Conservation (phyloP, 2,888 invertebrate genomes). For the Orthosia gothica region DNA sequence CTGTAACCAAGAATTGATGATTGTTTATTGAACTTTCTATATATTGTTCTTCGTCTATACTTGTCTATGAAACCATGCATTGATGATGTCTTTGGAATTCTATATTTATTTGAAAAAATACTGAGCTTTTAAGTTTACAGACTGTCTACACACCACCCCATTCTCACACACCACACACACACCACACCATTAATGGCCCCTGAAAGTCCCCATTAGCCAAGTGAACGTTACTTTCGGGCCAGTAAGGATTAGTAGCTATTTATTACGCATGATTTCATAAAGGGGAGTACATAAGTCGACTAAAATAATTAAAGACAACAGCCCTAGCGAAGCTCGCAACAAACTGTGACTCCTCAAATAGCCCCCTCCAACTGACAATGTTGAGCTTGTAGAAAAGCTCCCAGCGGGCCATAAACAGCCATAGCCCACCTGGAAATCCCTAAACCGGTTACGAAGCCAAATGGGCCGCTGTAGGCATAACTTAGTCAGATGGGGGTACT, state of each 20-base stretch:
- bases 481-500: no score
- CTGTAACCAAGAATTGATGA: constrained; percentile 9
- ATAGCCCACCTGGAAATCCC: no score
- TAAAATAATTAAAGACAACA: no score
- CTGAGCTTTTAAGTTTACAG: neutral
- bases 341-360: no score
- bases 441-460: no score
- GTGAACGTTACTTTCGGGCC: neutral
- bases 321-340: no score
- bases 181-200: neutral
- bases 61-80: constrained; percentile 29
- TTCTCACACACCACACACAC: no score
- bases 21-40: constrained; percentile 22
- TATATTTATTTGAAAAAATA: constrained; percentile 2
- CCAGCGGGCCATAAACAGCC: no score
- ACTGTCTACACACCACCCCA: neutral
- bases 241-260: neutral
- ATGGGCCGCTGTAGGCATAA: no score
- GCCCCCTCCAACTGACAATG: no score
- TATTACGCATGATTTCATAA: neutral
- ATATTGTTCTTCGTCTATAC: constrained; percentile 13
- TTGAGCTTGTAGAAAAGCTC: no score
- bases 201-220: neutral
- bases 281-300: no score
- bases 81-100: constrained; percentile 14